Percentiles rank a stretch among this genome's conserved stretches.
Conservation (phyloP, 2,113 vertebrate genomes). For the Oreocharis arfaki region DNA sequence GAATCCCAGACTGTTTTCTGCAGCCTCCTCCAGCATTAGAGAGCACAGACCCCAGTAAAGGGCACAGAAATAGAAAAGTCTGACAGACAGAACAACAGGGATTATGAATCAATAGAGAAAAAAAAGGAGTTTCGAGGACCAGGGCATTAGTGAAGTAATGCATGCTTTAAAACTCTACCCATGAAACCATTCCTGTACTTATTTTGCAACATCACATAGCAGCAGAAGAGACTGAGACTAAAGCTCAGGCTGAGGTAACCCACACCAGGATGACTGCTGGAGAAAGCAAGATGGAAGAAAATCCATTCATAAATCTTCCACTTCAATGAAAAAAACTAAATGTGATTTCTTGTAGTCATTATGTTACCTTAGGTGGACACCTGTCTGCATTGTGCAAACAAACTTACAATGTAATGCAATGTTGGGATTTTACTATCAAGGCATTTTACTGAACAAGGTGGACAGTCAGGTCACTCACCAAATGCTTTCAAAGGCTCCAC, state of each 20-base stretch:
- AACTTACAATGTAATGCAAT: neutral
- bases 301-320: neutral
- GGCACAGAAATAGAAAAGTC: neutral
- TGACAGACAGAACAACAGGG: neutral
- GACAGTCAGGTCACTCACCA: constrained; percentile 80
- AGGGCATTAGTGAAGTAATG: neutral
- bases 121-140: neutral
- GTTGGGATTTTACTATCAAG: neutral
- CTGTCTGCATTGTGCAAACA: neutral
- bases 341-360: neutral
- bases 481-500: constrained; percentile 93
- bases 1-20: neutral
- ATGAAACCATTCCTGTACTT: neutral
- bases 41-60: neutral
- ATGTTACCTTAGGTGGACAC: neutral
- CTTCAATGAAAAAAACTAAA: neutral
- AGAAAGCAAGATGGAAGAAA: neutral
- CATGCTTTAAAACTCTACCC: neutral
- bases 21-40: neutral
- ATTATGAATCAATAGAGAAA: neutral
- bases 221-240: neutral
- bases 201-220: neutral
- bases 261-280: neutral
- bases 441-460: neutral
- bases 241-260: neutral